Base-by-base conservation (phyloP, 2,888 invertebrate genomes). In the Drosophila nigricruria region DNA sequence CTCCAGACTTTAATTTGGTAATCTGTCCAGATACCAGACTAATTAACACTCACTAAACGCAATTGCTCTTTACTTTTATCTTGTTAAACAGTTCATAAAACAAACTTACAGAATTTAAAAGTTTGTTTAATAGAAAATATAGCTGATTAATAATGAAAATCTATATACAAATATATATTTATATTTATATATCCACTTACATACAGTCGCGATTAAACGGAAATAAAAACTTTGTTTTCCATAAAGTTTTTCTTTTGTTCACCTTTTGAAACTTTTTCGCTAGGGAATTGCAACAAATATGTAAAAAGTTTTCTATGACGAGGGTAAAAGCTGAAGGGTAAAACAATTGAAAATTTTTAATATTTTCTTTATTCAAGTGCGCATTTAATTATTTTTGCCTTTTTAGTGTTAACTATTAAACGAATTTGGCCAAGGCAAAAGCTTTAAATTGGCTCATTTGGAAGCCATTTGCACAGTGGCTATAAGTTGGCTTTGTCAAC, bases 401-500 rank as follows among this genome's bases (percentile, higher is more conserved):
- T 6, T 36, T 45, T 30, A 36, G 36, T 45, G 67, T 23, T 45
- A 23, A 30, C 45, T 36, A 45, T 54, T 38, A 32, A 32, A 42
- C n/a, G 9, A 60, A 54, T 32, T 56, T 52, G 56, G 18, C 18
- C n/a, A 0, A 56, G 32, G 54, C 25, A 20, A 57, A 58, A 3
- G 74, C 67, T 73, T 78, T 73, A 79, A 75, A 78, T 75, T 67
- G 66, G 58, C 71, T 58, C 71, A 59, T 56, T 70, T 88, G 64
- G 25, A 49, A 16, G 42, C 54, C 54, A 61, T 79, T 79, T 70
- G 60, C 57, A 45, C 52, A 36, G 32, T 45, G 56, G 53, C 43
- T 47, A 54, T 54, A 82, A 82, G 77, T 77, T 80, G 53, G 63
- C 69, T 57, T 75, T 89, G 84, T 73, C 78, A 62, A 52, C 42